Conservation (phyloP, 1,140 invertebrate species). For the Acromyrmex heyeri region DNA sequence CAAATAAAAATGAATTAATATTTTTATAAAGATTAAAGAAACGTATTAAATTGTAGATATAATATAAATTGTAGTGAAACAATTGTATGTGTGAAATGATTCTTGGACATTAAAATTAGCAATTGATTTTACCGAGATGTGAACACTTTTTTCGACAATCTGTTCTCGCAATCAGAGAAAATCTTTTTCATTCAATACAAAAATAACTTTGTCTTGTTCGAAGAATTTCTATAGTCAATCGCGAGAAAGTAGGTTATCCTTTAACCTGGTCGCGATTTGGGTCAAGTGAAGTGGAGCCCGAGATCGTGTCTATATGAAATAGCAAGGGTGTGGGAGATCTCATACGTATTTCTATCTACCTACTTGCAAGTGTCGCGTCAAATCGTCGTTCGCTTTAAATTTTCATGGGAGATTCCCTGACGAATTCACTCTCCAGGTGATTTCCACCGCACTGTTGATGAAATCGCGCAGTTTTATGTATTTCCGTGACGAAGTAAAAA, state of each 20-base stretch:
- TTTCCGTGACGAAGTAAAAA: slow-evolving; percentile 20
- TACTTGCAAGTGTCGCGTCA: slow-evolving; percentile 7
- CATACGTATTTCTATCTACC: slow-evolving; percentile 5
- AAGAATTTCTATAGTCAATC: slow-evolving; percentile 54
- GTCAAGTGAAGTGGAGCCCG: slow-evolving; percentile 56
- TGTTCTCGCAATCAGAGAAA: slow-evolving; percentile 33
- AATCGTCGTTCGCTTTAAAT: slow-evolving; percentile 36
- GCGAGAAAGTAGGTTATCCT: slow-evolving; percentile 59
- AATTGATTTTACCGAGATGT: background rate
- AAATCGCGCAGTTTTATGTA: slow-evolving; percentile 13
- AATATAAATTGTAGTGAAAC: background rate
- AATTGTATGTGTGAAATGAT: background rate
- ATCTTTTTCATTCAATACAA: slow-evolving; percentile 16
- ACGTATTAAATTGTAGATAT: background rate
- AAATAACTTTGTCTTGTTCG: slow-evolving; percentile 54
- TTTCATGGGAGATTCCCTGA: slow-evolving; percentile 24
- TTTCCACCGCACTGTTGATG: background rate
- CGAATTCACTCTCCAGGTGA: slow-evolving; percentile 12
- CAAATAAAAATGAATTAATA: background rate
- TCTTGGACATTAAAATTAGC: slow-evolving; percentile 19
- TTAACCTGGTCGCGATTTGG: slow-evolving; percentile 54
- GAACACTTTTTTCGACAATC: slow-evolving; percentile 2
- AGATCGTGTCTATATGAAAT: slow-evolving; percentile 49
- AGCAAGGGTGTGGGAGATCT: slow-evolving; percentile 31
- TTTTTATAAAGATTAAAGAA: background rate